Base-by-base conservation (phyloP, 2,113 vertebrate species). In the Salvator merianae region DNA sequence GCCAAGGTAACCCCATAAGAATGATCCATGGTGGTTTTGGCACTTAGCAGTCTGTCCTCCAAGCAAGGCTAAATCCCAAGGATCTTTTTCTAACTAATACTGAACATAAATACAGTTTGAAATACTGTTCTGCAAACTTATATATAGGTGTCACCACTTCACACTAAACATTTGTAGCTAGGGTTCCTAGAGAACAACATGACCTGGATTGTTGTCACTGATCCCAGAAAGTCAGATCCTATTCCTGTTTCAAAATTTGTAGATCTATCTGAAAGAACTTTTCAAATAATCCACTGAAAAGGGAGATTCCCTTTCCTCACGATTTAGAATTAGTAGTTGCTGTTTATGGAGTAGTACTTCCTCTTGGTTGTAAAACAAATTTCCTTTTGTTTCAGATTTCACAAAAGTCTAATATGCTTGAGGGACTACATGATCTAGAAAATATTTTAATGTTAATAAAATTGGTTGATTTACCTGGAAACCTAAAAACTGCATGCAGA, bases 121-220 rank as follows among this genome's bases (percentile, higher is more conserved):
- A n/a, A n/a, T n/a, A n/a, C n/a, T n/a, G n/a, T n/a, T n/a, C n/a
- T n/a, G n/a, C n/a, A n/a, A n/a, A n/a, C n/a, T n/a, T n/a, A n/a
- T n/a, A n/a, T n/a, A n/a, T n/a, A n/a, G n/a, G n/a, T n/a, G n/a
- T n/a, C n/a, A n/a, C n/a, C n/a, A n/a, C n/a, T n/a, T n/a, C 47
- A 50, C 47, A 50, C 12, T 50, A 50, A 77, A n/a, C 36, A 78
- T 80, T 55, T 86, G n/a, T n/a, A n/a, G n/a, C n/a, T n/a, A n/a
- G n/a, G n/a, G n/a, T n/a, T n/a, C n/a, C n/a, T 7, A 70, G 43
- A 20, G 10, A 50, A 50, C 26, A 83, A 66, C 36, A 50, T 32
- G 3, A 50, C 34, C 28, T 47, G 22, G 50, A 68, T 53, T 34
- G 7, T 34, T 32, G 12, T 53, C 7, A 50, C 20, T 53, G 50